Percentiles rank a stretch among this genome's conserved stretches.
These are phyloP conservation scores for Ligdia adustata DNA, from an alignment of 2,888 invertebrate genomes.

Conservation along the genomic window DNA sequence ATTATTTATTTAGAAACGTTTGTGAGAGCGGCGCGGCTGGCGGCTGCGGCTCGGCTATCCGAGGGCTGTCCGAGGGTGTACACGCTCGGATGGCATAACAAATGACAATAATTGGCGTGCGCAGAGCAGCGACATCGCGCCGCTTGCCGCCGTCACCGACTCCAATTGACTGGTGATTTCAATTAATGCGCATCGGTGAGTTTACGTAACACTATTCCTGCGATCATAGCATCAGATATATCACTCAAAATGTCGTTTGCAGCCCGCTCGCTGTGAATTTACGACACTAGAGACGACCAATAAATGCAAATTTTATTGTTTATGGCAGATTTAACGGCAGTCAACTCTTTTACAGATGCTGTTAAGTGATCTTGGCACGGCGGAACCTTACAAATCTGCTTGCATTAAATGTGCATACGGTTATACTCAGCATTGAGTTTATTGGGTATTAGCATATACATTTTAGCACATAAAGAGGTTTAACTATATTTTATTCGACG, in stretches of 20 bases:
- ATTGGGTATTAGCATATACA: background rate
- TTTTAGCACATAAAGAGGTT: background rate
- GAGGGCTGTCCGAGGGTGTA: conserved; percentile 43
- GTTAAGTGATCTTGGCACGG: conserved; percentile 68
- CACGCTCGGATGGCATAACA: conserved; percentile 60
- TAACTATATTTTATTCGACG: background rate
- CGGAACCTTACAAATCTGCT: conserved; percentile 56
- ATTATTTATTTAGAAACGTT: conserved; percentile 7
- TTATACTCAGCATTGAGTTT: conserved; percentile 1
- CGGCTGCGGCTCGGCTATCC: background rate
- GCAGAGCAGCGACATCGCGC: conserved; percentile 55
- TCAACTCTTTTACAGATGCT: conserved; percentile 78
- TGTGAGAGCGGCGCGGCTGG: background rate
- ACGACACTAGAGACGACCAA: conserved; percentile 77
- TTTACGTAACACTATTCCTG: conserved; percentile 65
- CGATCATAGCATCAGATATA: conserved; percentile 68
- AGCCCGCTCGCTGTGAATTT: conserved; percentile 75
- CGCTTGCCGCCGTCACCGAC: conserved; percentile 56
- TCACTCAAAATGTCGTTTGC: conserved; percentile 80
- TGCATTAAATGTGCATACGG: conserved; percentile 41
- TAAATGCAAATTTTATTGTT: conserved; percentile 84
- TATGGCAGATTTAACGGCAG: conserved; percentile 79
- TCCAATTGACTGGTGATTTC: conserved; percentile 78
- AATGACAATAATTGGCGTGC: conserved; percentile 73
- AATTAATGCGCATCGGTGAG: conserved; percentile 71